These are phyloP conservation scores for Pogonocichla stellata DNA, from an alignment of 2,113 vertebrate genomes.

Conservation along the genomic window DNA sequence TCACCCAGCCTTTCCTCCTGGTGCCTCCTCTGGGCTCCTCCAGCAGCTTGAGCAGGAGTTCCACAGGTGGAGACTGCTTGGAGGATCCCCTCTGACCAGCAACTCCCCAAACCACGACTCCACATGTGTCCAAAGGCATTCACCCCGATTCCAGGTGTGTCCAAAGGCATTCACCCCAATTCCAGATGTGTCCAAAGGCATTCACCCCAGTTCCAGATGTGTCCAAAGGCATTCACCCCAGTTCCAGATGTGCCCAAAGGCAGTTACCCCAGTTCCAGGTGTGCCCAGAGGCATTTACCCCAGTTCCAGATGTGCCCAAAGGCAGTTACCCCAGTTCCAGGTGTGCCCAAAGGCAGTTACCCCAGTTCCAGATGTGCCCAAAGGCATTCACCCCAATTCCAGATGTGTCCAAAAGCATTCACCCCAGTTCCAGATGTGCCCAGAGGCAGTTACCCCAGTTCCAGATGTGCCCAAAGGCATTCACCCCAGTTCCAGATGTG, in stretches of 20 bases:
- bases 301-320: accelerated
- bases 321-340: too few species aligned
- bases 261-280: accelerated
- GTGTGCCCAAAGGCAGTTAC: background rate
- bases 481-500: too few species aligned
- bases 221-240: accelerated
- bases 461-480: accelerated
- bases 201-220: background rate
- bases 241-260: background rate
- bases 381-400: too few species aligned
- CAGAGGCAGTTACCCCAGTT: accelerated
- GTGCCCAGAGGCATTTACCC: background rate
- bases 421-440: accelerated
- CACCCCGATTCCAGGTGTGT: too few species aligned
- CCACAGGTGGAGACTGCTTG: background rate
- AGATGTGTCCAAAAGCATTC: background rate
- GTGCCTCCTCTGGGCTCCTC: background rate
- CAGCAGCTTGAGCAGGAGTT: background rate
- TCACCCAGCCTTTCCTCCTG: background rate
- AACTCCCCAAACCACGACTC: accelerated
- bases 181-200: accelerated
- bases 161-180: background rate
- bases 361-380: too few species aligned
- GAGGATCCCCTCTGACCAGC: background rate
- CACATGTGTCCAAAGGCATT: accelerated